phyloP scores from a whole-genome alignment of 2,888 invertebrate genomes.

The Ochropleura leucogaster region DNA sequence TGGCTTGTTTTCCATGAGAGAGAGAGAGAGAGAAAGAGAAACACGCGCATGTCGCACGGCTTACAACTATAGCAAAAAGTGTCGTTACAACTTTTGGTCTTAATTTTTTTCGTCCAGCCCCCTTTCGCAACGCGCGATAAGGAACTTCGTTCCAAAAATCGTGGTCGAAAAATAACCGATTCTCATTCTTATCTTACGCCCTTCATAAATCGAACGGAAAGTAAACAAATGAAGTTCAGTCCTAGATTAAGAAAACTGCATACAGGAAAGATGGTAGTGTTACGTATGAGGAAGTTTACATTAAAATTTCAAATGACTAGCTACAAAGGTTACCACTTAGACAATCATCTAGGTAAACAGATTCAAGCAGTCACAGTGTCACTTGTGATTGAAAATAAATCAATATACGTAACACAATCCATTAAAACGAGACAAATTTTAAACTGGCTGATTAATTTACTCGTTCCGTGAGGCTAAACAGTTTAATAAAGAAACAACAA shows the following conservation, averaged over 20 bases:
- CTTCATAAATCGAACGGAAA: neutral
- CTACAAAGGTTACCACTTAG: conserved; percentile 27
- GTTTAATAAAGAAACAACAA: conserved; percentile 61
- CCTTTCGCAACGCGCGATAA: too few relatives aligned
- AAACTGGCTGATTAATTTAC: conserved; percentile 46
- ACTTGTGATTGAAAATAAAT: conserved; percentile 30
- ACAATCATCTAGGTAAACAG: conserved; percentile 17
- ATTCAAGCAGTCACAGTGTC: conserved; percentile 9
- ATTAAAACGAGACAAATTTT: conserved; percentile 53
- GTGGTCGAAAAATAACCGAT: neutral
- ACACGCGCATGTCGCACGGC: too few relatives aligned
- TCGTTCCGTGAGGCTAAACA: conserved; percentile 60
- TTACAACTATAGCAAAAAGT: too few relatives aligned
- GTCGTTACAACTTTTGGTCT: too few relatives aligned
- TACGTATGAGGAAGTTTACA: conserved; percentile 41
- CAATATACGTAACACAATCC: conserved; percentile 13
- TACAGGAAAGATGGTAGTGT: conserved; percentile 31
- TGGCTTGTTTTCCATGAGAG: too few relatives aligned
- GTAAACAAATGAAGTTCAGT: conserved; percentile 27
- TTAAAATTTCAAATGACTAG: conserved; percentile 26
- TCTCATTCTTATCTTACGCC: neutral
- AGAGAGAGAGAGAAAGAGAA: too few relatives aligned
- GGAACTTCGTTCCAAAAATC: too few relatives aligned
- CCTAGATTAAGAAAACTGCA: conserved; percentile 24
- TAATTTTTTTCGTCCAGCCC: too few relatives aligned